Evolutionary conservation across 2,797 vertebrate genomes (phyloP), one percentile per base, ranked within the genome.

Genomic region (Trachops cirrhosus): DNA sequence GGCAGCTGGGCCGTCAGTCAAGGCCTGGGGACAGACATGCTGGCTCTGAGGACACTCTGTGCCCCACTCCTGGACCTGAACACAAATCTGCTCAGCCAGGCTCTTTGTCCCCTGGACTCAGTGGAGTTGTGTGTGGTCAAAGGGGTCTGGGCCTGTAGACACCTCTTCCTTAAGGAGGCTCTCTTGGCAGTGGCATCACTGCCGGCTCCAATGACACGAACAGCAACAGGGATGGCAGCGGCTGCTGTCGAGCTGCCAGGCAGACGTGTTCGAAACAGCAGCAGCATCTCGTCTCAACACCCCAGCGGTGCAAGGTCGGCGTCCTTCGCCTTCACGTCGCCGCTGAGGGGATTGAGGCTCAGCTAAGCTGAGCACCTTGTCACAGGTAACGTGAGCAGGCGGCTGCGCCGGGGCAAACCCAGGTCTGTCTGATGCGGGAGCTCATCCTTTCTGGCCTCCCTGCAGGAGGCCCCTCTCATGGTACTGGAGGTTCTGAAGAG

Each of bases 271-370:
- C 54, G 22, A 32, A 9, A 21, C 9, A 6, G 64, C 71, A 50
- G 4, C 1, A 0, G 0, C 0, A 0, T 46, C 41, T 54, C 12
- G 4, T 10, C 11, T 46, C 37, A 12, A 18, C 29, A 9, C 21
- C 85, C n/a, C 24, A 2, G 0, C 0, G 4, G 9, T 24, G 9
- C 6, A 2, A 15, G 21, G 11, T 19, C 12, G 0, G n/a, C 2
- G 2, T 16, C 19, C 2, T 10, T 21, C 2, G 7, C 41, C 71
- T 46, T 46, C 62, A 4, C 8, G 52, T 57, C 37, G n/a, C 74
- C 39, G 5, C 5, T 6, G n/a, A 18, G 52, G 41, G 8, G 37
- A 54, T 15, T 0, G n/a, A 92, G 73, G 22, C 68, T 50, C 70
- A 2, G 2, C 50, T 73, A 2, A 2, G 5, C 15, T 1, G n/a